A percentile compares a stretch with the other conserved stretches of the same genome.
Evolutionary conservation across 1,140 invertebrate genomes (phyloP).

Genomic region (Macrostomum lignano): DNA sequence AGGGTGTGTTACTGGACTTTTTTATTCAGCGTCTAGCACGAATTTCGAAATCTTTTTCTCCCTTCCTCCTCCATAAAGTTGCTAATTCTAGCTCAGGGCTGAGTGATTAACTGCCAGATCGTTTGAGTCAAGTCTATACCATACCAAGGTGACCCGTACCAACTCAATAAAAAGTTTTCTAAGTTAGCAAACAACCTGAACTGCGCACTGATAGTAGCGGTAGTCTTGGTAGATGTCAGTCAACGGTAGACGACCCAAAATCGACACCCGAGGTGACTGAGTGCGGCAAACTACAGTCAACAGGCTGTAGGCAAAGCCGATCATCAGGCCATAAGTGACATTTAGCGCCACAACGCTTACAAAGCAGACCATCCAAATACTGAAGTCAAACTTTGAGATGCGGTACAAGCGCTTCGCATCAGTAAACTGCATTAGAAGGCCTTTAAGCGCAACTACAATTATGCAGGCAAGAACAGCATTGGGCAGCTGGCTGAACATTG

Average conservation of each 20-base stretch:
- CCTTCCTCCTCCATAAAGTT: too few species aligned
- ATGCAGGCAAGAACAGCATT: conserved; percentile 28
- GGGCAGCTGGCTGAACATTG: conserved; percentile 24
- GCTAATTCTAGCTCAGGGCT: too few species aligned
- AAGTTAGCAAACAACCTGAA: too few species aligned
- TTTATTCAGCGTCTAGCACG: too few species aligned
- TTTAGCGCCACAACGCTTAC: conserved; percentile 17
- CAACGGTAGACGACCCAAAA: background rate
- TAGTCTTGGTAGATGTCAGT: conserved; percentile 6
- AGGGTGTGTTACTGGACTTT: too few species aligned
- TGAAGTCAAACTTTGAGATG: conserved; percentile 20
- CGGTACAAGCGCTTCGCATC: conserved; percentile 16
- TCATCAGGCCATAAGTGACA: conserved; percentile 16
- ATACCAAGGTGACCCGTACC: too few species aligned
- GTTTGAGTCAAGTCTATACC: too few species aligned
- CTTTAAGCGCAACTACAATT: conserved; percentile 19
- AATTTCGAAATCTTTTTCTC: too few species aligned
- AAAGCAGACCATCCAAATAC: conserved; percentile 21
- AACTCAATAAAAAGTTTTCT: too few species aligned
- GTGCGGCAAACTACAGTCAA: conserved; percentile 19
- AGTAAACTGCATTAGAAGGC: conserved; percentile 15
- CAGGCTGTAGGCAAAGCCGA: conserved; percentile 16
- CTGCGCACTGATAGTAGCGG: conserved; percentile 5
- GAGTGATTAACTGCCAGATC: too few species aligned
- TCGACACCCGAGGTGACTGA: conserved; percentile 11